Evolutionary conservation across 2,797 vertebrate species (phyloP).

Genomic region (Hirundo rustica): DNA sequence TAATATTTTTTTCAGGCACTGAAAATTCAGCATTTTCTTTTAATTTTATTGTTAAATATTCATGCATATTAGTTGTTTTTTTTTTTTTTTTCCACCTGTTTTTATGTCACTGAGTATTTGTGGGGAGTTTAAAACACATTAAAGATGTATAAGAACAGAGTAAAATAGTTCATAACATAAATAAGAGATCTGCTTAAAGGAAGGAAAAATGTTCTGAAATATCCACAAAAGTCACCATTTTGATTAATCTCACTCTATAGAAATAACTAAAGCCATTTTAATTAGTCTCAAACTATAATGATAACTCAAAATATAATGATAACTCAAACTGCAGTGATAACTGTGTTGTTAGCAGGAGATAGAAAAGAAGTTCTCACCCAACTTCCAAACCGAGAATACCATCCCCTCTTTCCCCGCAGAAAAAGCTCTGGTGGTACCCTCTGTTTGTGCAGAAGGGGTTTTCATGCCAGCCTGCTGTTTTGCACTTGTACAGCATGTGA

Average conservation of each 20-base stretch:
- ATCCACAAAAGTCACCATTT: not conserved
- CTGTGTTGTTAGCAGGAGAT: not conserved
- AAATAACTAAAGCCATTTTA: not conserved
- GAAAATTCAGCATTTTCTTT: not conserved
- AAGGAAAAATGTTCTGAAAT: not conserved
- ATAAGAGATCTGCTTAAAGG: not conserved
- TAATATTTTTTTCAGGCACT: not conserved
- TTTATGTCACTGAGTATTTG: not conserved
- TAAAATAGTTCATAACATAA: not conserved
- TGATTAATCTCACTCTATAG: not conserved
- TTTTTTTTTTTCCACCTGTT: not conserved
- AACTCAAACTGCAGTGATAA: not conserved
- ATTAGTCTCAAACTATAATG: not conserved
- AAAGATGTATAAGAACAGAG: not conserved
- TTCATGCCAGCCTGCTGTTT: not conserved
- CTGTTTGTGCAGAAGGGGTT: not conserved
- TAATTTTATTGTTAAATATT: not conserved
- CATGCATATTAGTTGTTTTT: not conserved
- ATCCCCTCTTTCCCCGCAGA: not conserved
- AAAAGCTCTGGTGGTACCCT: not conserved
- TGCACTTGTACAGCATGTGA: not conserved
- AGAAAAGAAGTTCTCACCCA: constrained; percentile 7
- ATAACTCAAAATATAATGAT: not conserved
- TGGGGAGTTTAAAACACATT: not conserved
- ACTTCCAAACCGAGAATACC: not conserved